Conservation (phyloP, 2,113 vertebrate species). For the Callipepla squamata region DNA sequence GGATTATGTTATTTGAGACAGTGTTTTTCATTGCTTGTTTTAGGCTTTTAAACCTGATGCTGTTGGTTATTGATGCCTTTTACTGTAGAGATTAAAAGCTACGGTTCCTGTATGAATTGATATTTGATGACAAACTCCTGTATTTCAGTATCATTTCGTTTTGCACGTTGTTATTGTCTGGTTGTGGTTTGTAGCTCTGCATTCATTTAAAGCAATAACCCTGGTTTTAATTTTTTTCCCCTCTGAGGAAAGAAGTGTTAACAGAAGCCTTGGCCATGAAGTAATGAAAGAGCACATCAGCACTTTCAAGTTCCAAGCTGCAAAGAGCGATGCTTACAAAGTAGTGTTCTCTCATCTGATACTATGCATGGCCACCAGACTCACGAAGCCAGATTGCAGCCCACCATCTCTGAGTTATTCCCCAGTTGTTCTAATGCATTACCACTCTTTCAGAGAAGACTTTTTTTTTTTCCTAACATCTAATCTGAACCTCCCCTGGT, state of each 20-base stretch:
- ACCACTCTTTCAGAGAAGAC: too few species aligned
- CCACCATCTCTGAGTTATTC: background rate
- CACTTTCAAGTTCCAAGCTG: background rate
- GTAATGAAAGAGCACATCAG: background rate
- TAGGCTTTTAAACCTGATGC: background rate
- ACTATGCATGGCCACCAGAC: background rate
- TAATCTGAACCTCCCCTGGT: too few species aligned
- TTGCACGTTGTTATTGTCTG: background rate
- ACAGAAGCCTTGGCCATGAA: background rate
- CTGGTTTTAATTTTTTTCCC: background rate
- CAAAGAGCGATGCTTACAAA: background rate
- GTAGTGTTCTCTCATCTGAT: background rate
- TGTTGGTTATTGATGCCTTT: background rate
- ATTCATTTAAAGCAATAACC: background rate
- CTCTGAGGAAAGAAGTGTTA: background rate
- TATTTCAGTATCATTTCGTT: background rate
- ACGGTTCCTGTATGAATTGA: background rate
- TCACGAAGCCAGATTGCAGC: background rate
- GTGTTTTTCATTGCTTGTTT: background rate
- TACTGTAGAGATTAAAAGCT: background rate
- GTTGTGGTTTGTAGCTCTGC: background rate
- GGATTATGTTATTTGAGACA: background rate
- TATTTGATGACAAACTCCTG: background rate
- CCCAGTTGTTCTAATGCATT: background rate
- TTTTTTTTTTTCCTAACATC: too few species aligned